These are phyloP conservation scores for Idris sp. DNA, from an alignment of 1,140 invertebrate genomes.

Conservation along the genomic window DNA sequence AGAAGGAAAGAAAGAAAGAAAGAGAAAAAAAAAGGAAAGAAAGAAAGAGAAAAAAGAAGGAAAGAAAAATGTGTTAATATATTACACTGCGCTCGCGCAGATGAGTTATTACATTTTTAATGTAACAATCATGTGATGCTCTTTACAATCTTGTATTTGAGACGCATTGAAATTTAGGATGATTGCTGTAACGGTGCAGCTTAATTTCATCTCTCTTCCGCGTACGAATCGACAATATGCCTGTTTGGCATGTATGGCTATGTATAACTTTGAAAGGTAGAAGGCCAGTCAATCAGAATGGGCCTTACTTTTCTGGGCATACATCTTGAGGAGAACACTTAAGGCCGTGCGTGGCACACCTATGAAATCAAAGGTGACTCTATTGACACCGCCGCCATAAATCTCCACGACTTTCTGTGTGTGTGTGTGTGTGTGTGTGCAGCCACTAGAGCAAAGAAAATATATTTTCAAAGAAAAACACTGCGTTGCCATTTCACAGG, in stretches of 20 bases:
- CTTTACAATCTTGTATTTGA: constrained; percentile 48
- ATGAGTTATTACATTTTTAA: constrained; percentile 58
- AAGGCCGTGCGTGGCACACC: constrained; percentile 14
- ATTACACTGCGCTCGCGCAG: not conserved
- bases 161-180: constrained; percentile 59
- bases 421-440: too few relatives aligned
- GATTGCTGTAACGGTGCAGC: constrained; percentile 57
- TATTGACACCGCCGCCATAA: constrained; percentile 62
- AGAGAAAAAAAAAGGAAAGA: too few relatives aligned
- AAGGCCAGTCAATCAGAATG: constrained; percentile 50
- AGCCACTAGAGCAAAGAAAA: too few relatives aligned
- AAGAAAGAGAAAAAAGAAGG: too few relatives aligned
- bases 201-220: constrained; percentile 53
- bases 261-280: constrained; percentile 52
- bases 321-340: too few relatives aligned
- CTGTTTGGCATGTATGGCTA: constrained; percentile 53
- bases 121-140: constrained; percentile 49
- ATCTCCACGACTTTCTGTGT: constrained; percentile 58
- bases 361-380: constrained; percentile 52
- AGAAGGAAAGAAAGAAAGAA: too few relatives aligned
- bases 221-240: constrained; percentile 34
- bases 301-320: constrained; percentile 44
- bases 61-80: constrained; percentile 38
- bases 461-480: too few relatives aligned
- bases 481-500: too few relatives aligned